Evolutionary conservation across 2,888 invertebrate genomes (phyloP).

Genomic region (Dione juno): DNA sequence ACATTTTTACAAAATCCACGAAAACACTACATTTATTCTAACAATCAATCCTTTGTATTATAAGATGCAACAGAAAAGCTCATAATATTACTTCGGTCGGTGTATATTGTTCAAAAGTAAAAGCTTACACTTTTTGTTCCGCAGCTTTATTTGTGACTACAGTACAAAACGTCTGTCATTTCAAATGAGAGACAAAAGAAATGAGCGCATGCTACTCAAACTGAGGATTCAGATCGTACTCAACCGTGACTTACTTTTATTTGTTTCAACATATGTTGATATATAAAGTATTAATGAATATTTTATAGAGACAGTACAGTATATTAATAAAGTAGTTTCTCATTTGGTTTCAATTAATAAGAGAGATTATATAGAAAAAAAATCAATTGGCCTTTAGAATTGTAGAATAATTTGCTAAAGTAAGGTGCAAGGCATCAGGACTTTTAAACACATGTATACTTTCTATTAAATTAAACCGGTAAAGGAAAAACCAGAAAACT

Average conservation of each 20-base stretch:
- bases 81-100: constrained; percentile 9
- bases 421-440: too few relatives aligned
- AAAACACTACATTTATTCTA: constrained; percentile 8
- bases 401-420: too few relatives aligned
- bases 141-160: constrained; percentile 27
- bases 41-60: constrained; percentile 6
- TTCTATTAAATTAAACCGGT: too few relatives aligned
- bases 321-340: too few relatives aligned
- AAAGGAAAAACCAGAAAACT: too few relatives aligned
- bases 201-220: constrained; percentile 29
- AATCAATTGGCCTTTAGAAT: too few relatives aligned
- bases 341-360: too few relatives aligned
- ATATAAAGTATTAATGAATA: constrained; percentile 9
- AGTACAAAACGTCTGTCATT: constrained; percentile 35
- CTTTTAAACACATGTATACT: too few relatives aligned
- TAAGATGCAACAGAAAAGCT: constrained; percentile 7
- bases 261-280: constrained; percentile 4
- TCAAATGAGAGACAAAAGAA: constrained; percentile 38
- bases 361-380: too few relatives aligned
- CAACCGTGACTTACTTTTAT: constrained; percentile 23
- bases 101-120: constrained; percentile 29
- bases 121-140: constrained; percentile 29
- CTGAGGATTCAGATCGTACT: constrained; percentile 23
- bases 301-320: background rate
- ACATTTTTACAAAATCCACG: background rate